Base-by-base conservation (phyloP, 1,140 invertebrate genomes). In the Drosophila pallidifrons region DNA sequence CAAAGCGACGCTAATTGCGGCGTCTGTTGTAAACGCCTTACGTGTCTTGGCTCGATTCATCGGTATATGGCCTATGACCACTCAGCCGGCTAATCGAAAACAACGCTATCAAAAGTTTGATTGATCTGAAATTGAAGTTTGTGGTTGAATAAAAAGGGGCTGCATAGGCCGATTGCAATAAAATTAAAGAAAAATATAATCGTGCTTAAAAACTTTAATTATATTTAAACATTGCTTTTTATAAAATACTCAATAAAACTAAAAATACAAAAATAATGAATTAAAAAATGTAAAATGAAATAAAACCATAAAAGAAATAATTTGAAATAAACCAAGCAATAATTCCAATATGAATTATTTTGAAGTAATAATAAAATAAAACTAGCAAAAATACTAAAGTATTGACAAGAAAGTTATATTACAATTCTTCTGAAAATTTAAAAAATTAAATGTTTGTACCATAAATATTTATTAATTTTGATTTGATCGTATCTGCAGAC, bases 51-150 rank as follows among this genome's bases (percentile, higher is more conserved):
- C 15, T 41, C 51, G 28, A 59, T 61, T 54, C 13, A 35, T 51
- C 45, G 67, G 60, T 74, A 45, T 68, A 69, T 28, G 25, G 28
- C 38, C 30, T 13, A 46, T 47, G 43, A 20, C n/a, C 49, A 45
- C 25, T 75, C 51, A 63, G 43, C 35, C 72, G 72, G 28, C 13
- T 68, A 74, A 69, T 77, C 55, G 47, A 65, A 52, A 61, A 57
- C 7, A 58, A 65, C 47, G 41, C 13, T 52, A 82, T 74, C 59
- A 55, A 38, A 3, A 10, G 79, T 46, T 79, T 87, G 83, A 83
- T 80, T 80, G 79, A 77, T 82, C 83, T 79, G 55, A 65, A 82
- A 86, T 87, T 79, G 82, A 82, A 86, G 68, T 79, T 68, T 86
- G 79, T 67, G 82, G 82, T 87, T 82, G 76, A 77, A 64, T 51